Evolutionary conservation across 2,888 invertebrate genomes (phyloP), one percentile per base, ranked within the genome.

Genomic region (Tricholauxania praeusta): DNA sequence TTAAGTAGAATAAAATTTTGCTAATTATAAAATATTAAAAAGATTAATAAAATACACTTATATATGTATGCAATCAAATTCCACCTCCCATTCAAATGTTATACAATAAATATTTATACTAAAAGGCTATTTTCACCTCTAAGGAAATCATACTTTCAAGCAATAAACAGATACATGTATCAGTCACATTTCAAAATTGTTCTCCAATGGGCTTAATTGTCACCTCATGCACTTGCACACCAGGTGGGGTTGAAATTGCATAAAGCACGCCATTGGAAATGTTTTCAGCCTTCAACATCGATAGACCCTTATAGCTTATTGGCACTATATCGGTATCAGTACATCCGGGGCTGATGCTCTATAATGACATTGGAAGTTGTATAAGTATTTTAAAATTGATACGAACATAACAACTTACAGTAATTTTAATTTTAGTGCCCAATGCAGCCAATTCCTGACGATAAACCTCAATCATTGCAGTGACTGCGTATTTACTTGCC

Each of bases 381-480:
- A 28, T 28, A 28, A 28, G 4, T 28, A 28, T 28, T 28, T 28
- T 28, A 0, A 28, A 28, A 28, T 28, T 28, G 28, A 28, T 28
- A 28, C 8, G 39, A 39, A 39, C 1, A 39, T 8, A 39, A 39
- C 3, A 39, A 80, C 79, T 74, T 60, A 82, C 82, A 64, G 82
- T 83, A 22, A 83, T 77, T 76, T 84, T 84, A 28, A 83, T 77
- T 72, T 76, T 76, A 0, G 76, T 77, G 28, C 76, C 76, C 19
- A 77, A 74, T 62, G 74, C 76, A 7, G 80, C 79, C 65, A 87
- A 80, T 79, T 87, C 87, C 72, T 87, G 83, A 0, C 87, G 82
- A 2, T 84, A 77, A 4, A 82, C 74, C 78, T 86, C 86, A 0
- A 82, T 82, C 60, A 86, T 75, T 14, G 82, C 86, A 14, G 85